Base-by-base conservation (phyloP, 2,888 invertebrate species). In the Agonopterix subpropinquella region DNA sequence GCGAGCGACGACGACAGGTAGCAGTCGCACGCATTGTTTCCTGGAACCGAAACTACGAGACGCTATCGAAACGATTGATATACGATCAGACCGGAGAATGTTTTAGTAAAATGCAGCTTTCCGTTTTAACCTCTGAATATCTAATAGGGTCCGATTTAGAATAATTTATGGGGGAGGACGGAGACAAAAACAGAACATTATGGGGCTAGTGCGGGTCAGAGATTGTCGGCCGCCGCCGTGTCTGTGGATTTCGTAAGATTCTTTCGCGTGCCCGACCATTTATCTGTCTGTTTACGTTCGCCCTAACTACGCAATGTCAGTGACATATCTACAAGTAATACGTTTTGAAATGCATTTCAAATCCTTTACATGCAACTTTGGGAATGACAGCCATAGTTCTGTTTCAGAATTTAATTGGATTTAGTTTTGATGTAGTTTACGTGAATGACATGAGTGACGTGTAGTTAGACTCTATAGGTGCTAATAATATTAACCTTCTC, bases 151-250 rank as follows among this genome's bases (percentile, higher is more conserved):
- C 79, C 80, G 81, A 80, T 83, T 84, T 81, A 75, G 85, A 83
- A 81, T 84, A 77, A 86, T 86, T 85, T 86, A 86, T 87, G 72
- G 78, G 67, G 63, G 65, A 64, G 73, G 68, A 64, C 60, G 60
- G 77, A 77, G 79, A 84, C 85, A 84, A 82, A 86, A 85, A 83
- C 83, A 80, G 85, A 78, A 83, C 86, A 73, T 69, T 84, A 84
- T 82, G 81, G 80, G 80, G 55, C 60, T 62, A 61, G 62, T 57
- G 54, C 64, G 64, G 73, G 73, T 71, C 70, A 64, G 69, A 45
- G 48, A 45, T 50, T 51, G 62, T 61, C 69, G 69, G 65, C 67
- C 64, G 70, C 58, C 61, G 48, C 51, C 53, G 50, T 64, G 70
- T 69, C 72, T 70, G 66, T 62, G 63, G 68, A 63, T 73, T 70